Conservation (phyloP, 1,140 invertebrate genomes). For the Aphaenogaster ashmeadi region DNA sequence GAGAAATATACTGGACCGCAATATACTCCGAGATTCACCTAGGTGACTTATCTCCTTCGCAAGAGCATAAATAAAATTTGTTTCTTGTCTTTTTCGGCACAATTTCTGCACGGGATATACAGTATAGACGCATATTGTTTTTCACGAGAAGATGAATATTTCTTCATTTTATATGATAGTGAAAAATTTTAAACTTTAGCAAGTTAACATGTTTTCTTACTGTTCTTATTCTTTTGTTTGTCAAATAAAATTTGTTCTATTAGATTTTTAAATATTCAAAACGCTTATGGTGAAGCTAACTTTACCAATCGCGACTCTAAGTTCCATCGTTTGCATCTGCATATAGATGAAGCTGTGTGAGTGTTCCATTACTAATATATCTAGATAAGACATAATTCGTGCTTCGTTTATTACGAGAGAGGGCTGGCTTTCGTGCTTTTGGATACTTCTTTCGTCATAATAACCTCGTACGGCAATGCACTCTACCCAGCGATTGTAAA, state of each 20-base stretch:
- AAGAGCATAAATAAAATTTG: constrained; percentile 57
- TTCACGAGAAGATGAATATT: constrained; percentile 4
- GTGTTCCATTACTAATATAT: background rate
- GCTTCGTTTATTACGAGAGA: constrained; percentile 15
- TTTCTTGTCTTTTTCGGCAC: constrained; percentile 33
- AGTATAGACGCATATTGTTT: background rate
- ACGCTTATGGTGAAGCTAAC: background rate
- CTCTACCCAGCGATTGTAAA: constrained; percentile 39
- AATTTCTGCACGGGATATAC: constrained; percentile 14
- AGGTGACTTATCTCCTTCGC: constrained; percentile 40
- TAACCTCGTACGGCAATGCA: constrained; percentile 20
- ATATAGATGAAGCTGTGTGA: background rate
- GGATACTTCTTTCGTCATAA: constrained; percentile 26
- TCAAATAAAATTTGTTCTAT: background rate
- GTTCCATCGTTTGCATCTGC: background rate
- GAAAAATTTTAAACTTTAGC: constrained; percentile 8
- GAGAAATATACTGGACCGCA: constrained; percentile 45
- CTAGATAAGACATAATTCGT: background rate
- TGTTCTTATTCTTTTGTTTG: background rate
- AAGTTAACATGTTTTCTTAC: background rate
- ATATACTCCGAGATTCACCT: constrained; percentile 50
- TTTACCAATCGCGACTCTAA: background rate
- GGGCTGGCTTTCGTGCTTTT: background rate
- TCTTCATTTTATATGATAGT: constrained; percentile 3
- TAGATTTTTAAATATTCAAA: constrained; percentile 11